Base-by-base conservation (phyloP, 2,888 invertebrate species). In the Tenthredo notha region DNA sequence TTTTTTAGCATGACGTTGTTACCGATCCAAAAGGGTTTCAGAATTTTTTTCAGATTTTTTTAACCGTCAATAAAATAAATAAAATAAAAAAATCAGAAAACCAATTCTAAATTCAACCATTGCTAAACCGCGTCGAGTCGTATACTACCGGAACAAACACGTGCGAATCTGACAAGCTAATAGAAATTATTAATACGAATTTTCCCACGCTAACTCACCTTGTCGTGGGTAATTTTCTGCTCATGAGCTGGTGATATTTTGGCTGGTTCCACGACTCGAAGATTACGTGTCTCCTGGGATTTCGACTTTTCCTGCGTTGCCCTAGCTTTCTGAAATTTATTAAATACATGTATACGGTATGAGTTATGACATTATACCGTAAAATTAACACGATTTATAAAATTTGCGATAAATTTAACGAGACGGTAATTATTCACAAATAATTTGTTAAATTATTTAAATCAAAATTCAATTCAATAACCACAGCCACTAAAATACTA, bases 191-290 rank as follows among this genome's bases (percentile, higher is more conserved):
- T 10, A 0, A 43, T 43, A 74, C 25, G 10, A 10, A 74, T 74
- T 74, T 74, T 74, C 43, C 21, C 72, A 74, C 40, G 37, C n/a
- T 87, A 37, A 37, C 89, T 85, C 67, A 93, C 93, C 90, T 93
- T 93, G 86, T 93, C 93, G 85, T 93, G 93, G 37, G 93, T 92
- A 58, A 93, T 92, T 89, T 93, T 93, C 85, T 93, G 92, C 85
- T 93, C 92, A 84, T 92, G 92, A 5, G 90, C 90, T 84, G 83
- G 83, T 67, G 83, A 83, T 21, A 83, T 83, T 83, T 83, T 90
- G 15, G 91, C 84, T 25, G 88, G 87, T 84, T 93, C 93, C 18
- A 92, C 87, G 87, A 91, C 92, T 84, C 89, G 90, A 4, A 87
- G 83, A 84, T 92, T 93, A 47, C 90, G 89, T 21, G 88, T 86